A percentile compares a stretch with the other conserved stretches of the same genome.
These are phyloP conservation scores for Erythrolamprus reginae DNA, from an alignment of 2,113 vertebrate species.

Conservation along the genomic window DNA sequence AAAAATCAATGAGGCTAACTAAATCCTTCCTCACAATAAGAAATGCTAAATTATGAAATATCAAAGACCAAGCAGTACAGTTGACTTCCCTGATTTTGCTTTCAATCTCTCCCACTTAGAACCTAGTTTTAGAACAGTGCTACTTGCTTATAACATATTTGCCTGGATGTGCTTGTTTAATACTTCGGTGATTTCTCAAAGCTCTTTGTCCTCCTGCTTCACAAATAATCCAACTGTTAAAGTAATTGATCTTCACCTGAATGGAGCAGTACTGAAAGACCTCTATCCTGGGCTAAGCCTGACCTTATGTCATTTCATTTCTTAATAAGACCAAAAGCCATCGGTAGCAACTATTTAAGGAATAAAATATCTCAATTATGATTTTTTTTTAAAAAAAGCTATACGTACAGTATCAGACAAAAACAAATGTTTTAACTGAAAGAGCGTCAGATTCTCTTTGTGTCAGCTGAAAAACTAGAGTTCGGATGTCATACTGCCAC, in stretches of 20 bases:
- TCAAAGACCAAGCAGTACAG: background rate
- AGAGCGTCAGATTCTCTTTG: no score
- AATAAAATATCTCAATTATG: background rate
- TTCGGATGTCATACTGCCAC: background rate
- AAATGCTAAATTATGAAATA: background rate
- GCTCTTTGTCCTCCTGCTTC: background rate
- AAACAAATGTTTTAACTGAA: background rate
- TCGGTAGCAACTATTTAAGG: background rate
- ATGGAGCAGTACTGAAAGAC: constrained; percentile 2
- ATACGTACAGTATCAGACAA: background rate
- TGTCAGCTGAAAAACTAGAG: background rate
- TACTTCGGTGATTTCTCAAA: background rate
- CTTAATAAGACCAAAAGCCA: background rate
- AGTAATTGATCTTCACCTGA: constrained; percentile 17
- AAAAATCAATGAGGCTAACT: no score
- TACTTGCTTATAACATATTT: background rate
- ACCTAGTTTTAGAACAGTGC: background rate
- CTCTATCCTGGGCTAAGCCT: background rate
- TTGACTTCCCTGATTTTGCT: background rate
- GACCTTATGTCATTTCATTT: background rate
- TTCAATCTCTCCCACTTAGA: background rate
- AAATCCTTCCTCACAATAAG: background rate
- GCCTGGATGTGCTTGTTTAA: background rate
- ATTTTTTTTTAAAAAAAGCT: background rate
- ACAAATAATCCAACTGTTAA: constrained; percentile 11